Conservation (phyloP, 1,140 invertebrate genomes). For the Zaprionus taronus region DNA sequence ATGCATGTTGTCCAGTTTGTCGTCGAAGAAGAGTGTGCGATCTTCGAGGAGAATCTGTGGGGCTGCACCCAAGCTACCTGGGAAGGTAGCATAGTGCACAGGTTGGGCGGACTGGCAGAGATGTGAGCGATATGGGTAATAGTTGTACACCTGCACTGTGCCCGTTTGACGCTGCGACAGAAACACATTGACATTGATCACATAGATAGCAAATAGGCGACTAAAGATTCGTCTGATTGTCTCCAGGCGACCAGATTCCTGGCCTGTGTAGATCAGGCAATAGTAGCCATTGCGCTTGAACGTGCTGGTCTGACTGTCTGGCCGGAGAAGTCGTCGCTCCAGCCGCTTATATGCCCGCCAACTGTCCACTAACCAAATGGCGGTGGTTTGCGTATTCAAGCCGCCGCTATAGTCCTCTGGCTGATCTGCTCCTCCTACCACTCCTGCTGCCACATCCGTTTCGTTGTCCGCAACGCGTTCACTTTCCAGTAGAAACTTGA, state of each 20-base stretch:
- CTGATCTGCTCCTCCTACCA: neutral
- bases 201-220: constrained; percentile 65
- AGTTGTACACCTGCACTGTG: constrained; percentile 65
- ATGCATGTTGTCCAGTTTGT: constrained; percentile 59
- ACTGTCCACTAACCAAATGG: constrained; percentile 74
- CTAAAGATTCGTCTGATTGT: constrained; percentile 63
- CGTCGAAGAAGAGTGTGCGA: constrained; percentile 47
- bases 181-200: constrained; percentile 71
- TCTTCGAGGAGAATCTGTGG: constrained; percentile 7
- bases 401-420: neutral
- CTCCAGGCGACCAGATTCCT: constrained; percentile 45
- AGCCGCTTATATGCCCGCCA: constrained; percentile 56
- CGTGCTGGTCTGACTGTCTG: constrained; percentile 21
- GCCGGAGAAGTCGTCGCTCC: constrained; percentile 50
- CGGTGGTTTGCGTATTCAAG: constrained; percentile 30
- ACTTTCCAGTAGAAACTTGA: constrained; percentile 58
- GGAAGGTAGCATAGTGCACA: constrained; percentile 59
- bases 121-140: constrained; percentile 66
- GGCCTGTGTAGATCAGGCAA: constrained; percentile 68
- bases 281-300: constrained; percentile 72
- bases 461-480: constrained; percentile 35
- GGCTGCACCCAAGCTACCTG: constrained; percentile 6
- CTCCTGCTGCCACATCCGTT: neutral
- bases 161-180: constrained; percentile 30
- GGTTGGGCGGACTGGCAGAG: constrained; percentile 66